Percentiles rank a stretch among this genome's conserved stretches.
These are phyloP conservation scores for Chironomus striatipennis DNA, from an alignment of 1,140 invertebrate genomes.

Conservation along the genomic window DNA sequence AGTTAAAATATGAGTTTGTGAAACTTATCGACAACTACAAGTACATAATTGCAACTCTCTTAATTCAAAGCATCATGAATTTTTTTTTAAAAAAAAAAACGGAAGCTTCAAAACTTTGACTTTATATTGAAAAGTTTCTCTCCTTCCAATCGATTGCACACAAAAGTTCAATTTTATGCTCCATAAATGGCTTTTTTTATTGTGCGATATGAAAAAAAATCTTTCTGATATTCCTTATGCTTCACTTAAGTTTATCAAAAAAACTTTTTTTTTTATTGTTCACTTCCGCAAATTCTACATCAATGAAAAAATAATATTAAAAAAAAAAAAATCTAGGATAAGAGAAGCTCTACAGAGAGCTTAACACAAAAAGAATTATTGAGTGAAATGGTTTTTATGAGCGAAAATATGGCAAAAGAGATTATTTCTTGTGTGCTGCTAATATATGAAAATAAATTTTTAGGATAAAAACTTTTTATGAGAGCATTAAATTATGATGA, in stretches of 20 bases:
- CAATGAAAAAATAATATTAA: slow-evolving; percentile 4
- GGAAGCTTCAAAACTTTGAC: neutral
- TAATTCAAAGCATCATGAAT: neutral
- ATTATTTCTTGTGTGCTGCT: neutral
- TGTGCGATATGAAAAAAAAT: neutral
- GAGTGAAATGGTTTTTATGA: neutral
- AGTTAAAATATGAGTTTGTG: too few relatives aligned
- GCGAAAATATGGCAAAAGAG: neutral
- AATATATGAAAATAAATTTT: too few relatives aligned
- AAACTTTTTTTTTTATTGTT: slow-evolving; percentile 4
- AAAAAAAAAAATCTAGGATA: neutral
- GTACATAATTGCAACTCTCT: neutral
- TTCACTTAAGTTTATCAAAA: slow-evolving; percentile 14
- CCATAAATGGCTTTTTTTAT: slow-evolving; percentile 3
- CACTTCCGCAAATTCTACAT: slow-evolving; percentile 6
- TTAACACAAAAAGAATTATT: neutral
- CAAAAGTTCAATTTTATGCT: slow-evolving; percentile 14
- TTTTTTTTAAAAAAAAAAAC: too few relatives aligned
- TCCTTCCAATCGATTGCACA: neutral
- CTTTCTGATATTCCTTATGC: neutral
- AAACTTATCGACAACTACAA: too few relatives aligned
- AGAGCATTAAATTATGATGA: neutral
- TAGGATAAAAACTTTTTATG: neutral
- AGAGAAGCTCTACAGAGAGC: neutral
- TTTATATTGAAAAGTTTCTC: neutral